Evolutionary conservation across 2,797 vertebrate species (phyloP).

Genomic region (Anas capensis): DNA sequence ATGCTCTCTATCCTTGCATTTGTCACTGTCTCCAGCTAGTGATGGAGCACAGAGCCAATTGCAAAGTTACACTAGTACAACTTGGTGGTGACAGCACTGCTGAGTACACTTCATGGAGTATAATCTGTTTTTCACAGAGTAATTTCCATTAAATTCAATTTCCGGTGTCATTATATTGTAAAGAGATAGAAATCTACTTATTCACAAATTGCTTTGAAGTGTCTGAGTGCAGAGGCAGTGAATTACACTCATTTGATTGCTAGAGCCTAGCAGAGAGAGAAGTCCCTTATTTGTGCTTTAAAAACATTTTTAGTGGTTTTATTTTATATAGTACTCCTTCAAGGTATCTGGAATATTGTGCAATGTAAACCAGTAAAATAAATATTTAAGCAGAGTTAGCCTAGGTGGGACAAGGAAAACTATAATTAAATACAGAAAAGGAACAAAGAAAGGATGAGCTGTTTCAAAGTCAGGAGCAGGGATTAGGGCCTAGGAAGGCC

Average conservation of each 20-base stretch:
- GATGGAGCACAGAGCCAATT: neutral
- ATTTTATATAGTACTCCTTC: neutral
- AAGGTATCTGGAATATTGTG: neutral
- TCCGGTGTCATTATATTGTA: neutral
- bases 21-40: neutral
- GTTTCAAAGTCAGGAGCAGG: neutral
- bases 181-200: slow-evolving; percentile 12
- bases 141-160: slow-evolving; percentile 26
- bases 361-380: neutral
- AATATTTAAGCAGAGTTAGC: neutral
- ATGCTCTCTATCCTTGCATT: neutral
- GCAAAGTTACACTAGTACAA: neutral
- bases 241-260: neutral
- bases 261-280: neutral
- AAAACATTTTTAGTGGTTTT: neutral
- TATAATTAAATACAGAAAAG: neutral
- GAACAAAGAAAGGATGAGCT: neutral
- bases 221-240: neutral
- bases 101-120: neutral
- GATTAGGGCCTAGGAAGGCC: neutral
- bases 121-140: neutral
- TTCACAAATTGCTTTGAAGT: slow-evolving; percentile 19
- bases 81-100: neutral
- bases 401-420: neutral
- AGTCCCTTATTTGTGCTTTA: neutral